A percentile compares a stretch with the other conserved stretches of the same genome.
These are phyloP conservation scores for Actinemys pallida DNA, from an alignment of 2,113 vertebrate species.

Conservation along the genomic window DNA sequence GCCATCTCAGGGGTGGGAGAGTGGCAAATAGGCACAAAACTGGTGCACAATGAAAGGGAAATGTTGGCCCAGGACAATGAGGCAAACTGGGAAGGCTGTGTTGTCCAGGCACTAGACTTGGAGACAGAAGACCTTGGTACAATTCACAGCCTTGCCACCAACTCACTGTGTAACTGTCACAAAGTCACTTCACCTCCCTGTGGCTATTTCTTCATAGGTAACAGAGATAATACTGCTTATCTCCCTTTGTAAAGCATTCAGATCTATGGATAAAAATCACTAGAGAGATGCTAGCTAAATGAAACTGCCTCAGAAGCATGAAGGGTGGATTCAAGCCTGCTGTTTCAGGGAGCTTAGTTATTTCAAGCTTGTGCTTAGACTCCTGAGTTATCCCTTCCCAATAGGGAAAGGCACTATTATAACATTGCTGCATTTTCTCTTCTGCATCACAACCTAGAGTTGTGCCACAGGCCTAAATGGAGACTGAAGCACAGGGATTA, in stretches of 20 bases:
- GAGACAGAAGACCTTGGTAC: background rate
- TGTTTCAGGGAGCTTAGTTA: background rate
- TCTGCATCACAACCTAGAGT: background rate
- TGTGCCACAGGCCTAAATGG: background rate
- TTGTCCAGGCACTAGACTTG: background rate
- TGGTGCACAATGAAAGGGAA: background rate
- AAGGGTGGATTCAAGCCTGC: background rate
- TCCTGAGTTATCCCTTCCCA: background rate
- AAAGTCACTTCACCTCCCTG: background rate
- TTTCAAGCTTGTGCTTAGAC: background rate
- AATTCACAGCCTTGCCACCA: background rate
- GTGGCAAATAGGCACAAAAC: background rate
- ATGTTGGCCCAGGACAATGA: background rate
- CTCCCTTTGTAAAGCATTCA: background rate
- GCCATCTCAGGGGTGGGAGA: background rate
- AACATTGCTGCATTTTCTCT: background rate
- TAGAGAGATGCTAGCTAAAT: background rate
- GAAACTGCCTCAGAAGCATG: background rate
- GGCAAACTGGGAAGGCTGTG: background rate
- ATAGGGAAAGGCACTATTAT: background rate
- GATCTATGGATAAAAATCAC: background rate
- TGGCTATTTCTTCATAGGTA: background rate
- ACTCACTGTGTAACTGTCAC: background rate
- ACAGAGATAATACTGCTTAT: background rate
- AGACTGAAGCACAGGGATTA: slow-evolving; percentile 15